These are phyloP conservation scores for Amphimedon queenslandica DNA, from an alignment of 37 sponge, comb jelly and placozoan genomes.

Conservation along the genomic window DNA sequence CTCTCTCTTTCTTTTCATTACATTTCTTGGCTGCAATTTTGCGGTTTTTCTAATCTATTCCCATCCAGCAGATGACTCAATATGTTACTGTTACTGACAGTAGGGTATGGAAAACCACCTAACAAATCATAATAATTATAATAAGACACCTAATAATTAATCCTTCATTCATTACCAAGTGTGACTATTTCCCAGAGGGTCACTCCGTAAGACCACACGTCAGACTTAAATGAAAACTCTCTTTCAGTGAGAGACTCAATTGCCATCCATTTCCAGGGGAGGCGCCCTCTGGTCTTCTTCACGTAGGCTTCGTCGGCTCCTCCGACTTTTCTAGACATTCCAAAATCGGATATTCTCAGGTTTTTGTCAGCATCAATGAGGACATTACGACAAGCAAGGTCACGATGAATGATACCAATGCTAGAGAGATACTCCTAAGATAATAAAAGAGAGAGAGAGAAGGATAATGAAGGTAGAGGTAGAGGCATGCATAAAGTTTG, in stretches of 20 bases:
- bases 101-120: constrained; percentile 66
- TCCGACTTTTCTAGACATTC: constrained; percentile 45
- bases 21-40: constrained; percentile 52
- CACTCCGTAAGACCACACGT: constrained; percentile 79
- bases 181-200: constrained; percentile 72
- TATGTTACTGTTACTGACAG: constrained; percentile 26
- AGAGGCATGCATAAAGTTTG: neutral
- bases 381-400: constrained; percentile 68
- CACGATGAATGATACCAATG: constrained; percentile 66
- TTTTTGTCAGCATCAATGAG: constrained; percentile 57
- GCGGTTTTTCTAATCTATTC: constrained; percentile 48
- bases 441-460: neutral
- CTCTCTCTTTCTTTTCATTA: neutral
- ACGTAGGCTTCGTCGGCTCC: constrained; percentile 51
- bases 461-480: neutral
- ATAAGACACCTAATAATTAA: neutral
- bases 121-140: neutral
- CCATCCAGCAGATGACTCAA: constrained; percentile 18
- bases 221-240: constrained; percentile 67
- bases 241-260: constrained; percentile 59
- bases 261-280: constrained; percentile 81
- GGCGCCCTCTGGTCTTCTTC: constrained; percentile 57
- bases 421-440: constrained; percentile 64
- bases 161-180: constrained; percentile 31
- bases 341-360: constrained; percentile 79